Evolutionary conservation across 2,113 vertebrate genomes (phyloP).

Genomic region (Terrapene triunguis): DNA sequence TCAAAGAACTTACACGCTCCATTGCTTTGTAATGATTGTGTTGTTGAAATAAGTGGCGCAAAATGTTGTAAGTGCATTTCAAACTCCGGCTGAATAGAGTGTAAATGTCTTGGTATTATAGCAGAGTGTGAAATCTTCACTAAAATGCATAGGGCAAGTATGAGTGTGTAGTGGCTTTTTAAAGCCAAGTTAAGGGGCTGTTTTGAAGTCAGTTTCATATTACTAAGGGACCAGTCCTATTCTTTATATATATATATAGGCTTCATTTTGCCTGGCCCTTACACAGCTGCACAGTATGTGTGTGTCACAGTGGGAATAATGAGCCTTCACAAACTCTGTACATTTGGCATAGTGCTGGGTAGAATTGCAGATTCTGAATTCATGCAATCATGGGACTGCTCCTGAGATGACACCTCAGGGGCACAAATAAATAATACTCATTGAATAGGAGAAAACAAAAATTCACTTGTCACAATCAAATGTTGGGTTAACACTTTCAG

Average conservation of each 20-base stretch:
- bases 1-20: conserved; percentile 22
- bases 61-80: neutral
- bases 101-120: neutral
- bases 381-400: neutral
- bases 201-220: neutral
- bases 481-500: neutral
- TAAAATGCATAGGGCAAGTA: neutral
- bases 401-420: fast-evolving
- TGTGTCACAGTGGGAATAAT: neutral
- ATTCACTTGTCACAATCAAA: neutral
- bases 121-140: neutral
- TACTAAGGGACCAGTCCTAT: neutral
- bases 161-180: neutral
- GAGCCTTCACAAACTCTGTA: neutral
- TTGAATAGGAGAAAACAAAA: neutral
- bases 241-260: neutral
- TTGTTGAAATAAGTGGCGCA: conserved; percentile 47
- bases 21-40: conserved; percentile 40
- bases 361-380: neutral
- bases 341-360: neutral
- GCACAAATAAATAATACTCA: neutral
- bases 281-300: too few relatives aligned
- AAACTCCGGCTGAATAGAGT: neutral
- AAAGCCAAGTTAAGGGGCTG: neutral
- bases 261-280: neutral